phyloP scores from a whole-genome alignment of 2,888 invertebrate species.

The Diloba caeruleocephala region DNA sequence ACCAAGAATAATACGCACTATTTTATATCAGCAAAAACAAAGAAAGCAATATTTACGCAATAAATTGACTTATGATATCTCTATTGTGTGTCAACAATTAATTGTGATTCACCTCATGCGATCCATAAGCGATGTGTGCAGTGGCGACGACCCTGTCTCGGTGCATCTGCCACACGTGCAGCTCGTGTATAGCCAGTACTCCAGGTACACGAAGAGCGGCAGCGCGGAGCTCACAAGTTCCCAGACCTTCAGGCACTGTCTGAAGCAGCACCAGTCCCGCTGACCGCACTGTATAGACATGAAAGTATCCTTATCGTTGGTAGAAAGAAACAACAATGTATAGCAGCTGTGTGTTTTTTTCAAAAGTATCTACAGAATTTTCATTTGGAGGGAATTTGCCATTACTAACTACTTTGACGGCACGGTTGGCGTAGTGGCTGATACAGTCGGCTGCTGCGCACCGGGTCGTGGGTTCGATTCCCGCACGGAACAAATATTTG shows the following conservation, averaged over 20 bases:
- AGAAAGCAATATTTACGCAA: constrained; percentile 21
- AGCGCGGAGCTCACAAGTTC: constrained; percentile 87
- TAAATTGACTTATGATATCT: constrained; percentile 18
- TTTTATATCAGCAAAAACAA: constrained; percentile 22
- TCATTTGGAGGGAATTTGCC: too few species aligned
- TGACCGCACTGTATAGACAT: constrained; percentile 92
- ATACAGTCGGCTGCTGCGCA: too few species aligned
- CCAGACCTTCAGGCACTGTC: constrained; percentile 97
- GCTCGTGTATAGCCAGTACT: constrained; percentile 92
- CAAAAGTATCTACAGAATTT: too few species aligned
- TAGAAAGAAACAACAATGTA: background rate
- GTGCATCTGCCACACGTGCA: constrained; percentile 97
- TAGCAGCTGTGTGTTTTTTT: too few species aligned
- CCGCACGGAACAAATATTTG: too few species aligned
- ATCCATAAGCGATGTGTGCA: constrained; percentile 91
- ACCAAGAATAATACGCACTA: too few species aligned
- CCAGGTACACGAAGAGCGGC: constrained; percentile 82
- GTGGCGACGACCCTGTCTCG: constrained; percentile 94
- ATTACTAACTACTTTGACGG: too few species aligned
- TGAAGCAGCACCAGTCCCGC: constrained; percentile 96
- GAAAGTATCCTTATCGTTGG: constrained; percentile 25
- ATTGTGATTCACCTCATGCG: constrained; percentile 71
- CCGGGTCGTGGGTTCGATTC: too few species aligned
- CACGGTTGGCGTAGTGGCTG: too few species aligned
- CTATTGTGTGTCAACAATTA: constrained; percentile 7